These are phyloP conservation scores for Acanthaster planci DNA, from an alignment of 35 echinoderm and acorn worm species.

Conservation along the genomic window DNA sequence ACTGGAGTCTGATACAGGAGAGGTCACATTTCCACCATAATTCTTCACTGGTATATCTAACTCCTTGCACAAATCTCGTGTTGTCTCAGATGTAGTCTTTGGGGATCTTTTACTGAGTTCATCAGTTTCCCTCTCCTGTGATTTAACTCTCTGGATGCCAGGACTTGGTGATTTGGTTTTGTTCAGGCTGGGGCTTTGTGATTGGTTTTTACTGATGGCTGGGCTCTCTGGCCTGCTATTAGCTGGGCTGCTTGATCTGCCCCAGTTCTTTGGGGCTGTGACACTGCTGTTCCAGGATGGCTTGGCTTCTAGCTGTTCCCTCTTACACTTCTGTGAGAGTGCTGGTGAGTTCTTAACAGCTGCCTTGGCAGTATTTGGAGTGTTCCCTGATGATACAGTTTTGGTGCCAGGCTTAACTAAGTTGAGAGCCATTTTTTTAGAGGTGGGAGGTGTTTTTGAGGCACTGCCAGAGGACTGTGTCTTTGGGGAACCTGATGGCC, in stretches of 20 bases:
- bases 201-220: background rate
- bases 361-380: background rate
- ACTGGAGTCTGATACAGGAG: constrained; percentile 62
- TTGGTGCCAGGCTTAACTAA: background rate
- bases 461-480: background rate
- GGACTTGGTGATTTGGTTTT: background rate
- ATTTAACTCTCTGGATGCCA: too few relatives aligned
- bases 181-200: background rate
- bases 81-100: constrained; percentile 34
- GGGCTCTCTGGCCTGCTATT: background rate
- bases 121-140: background rate
- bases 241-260: background rate
- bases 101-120: constrained; percentile 3
- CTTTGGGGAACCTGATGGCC: background rate
- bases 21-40: constrained; percentile 82
- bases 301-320: background rate
- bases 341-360: background rate
- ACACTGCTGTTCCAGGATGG: constrained; percentile 19
- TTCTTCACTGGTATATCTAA: constrained; percentile 84
- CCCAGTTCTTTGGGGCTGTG: constrained; percentile 14
- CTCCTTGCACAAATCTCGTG: constrained; percentile 75
- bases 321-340: background rate
- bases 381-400: background rate
- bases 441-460: background rate
- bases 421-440: background rate